These are phyloP conservation scores for Pollicipes pollicipes DNA, from an alignment of 1,140 invertebrate genomes.

Conservation along the genomic window DNA sequence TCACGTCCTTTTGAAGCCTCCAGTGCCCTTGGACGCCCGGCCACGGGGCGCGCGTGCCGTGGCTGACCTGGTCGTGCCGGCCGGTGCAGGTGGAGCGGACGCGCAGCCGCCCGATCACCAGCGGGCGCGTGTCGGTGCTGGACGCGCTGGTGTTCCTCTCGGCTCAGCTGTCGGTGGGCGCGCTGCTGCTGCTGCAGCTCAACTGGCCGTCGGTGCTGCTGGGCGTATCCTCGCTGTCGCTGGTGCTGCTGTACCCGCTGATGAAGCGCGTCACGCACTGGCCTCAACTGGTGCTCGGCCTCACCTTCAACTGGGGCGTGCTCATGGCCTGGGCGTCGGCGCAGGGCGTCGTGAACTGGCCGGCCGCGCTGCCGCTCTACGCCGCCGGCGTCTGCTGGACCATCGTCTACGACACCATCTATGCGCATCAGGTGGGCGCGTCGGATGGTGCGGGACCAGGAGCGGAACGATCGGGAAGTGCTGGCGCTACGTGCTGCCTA, in stretches of 20 bases:
- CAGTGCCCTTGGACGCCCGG: too few species aligned
- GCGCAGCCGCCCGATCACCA: constrained; percentile 14
- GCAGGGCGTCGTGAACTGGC: constrained; percentile 35
- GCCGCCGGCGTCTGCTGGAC: constrained; percentile 80
- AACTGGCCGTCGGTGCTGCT: constrained; percentile 18
- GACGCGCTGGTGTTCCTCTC: constrained; percentile 35
- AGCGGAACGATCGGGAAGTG: too few species aligned
- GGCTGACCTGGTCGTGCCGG: too few species aligned
- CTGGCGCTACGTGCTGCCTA: too few species aligned
- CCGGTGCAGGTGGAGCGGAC: constrained; percentile 17
- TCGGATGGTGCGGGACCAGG: too few species aligned
- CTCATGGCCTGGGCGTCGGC: constrained; percentile 81
- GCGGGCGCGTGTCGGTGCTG: constrained; percentile 23
- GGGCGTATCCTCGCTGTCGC: constrained; percentile 27
- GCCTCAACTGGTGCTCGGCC: constrained; percentile 80
- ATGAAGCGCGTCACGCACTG: constrained; percentile 89
- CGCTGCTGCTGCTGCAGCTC: constrained; percentile 68
- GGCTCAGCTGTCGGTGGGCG: constrained; percentile 31
- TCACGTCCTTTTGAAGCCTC: too few species aligned
- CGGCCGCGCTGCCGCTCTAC: constrained; percentile 70
- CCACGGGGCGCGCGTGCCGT: too few species aligned
- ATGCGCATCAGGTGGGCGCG: constrained; percentile 94
- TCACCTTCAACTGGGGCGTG: constrained; percentile 95
- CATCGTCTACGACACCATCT: constrained; percentile 92
- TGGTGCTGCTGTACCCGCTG: constrained; percentile 80